Base-by-base conservation (phyloP, 2,888 invertebrate genomes). In the Lomographa bimaculata region DNA sequence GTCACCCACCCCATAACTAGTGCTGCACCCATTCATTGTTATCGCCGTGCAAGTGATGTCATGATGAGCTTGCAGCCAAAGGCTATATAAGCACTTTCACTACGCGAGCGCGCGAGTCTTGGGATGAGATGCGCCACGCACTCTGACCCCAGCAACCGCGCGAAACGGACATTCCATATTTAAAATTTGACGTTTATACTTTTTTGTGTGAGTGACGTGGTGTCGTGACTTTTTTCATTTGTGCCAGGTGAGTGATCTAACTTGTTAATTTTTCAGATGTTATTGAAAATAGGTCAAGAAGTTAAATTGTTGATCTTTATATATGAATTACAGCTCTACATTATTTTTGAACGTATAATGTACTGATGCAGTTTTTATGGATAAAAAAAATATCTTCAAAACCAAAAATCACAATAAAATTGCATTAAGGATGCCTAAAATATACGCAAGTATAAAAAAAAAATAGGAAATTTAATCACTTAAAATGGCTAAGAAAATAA, bases 11-110 rank as follows among this genome's bases (percentile, higher is more conserved):
- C 35, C 14, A 16, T 34, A 46, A 37, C 42, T 35, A 46, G 44
- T 14, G 38, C 42, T 53, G 44, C 41, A 42, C 49, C 41, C 53
- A 53, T 50, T 56, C 50, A 63, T 65, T 64, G 62, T 57, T 57
- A 60, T 61, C 57, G 63, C 36, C 45, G 17, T 20, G 48, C 41
- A 44, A 54, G 54, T 78, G 79, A 79, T 65, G 73, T 75, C 79
- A 76, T 46, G 20, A 39, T 46, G 62, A 68, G 64, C 64, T 57
- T 54, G 76, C 79, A 77, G 59, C 68, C 65, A 66, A 55, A 82
- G 76, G 84, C 84, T 87, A 87, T 87, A 87, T 84, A 87, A 84
- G 61, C 74, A 82, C 87, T 86, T 85, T 87, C 87, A 79, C 87
- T 74, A 49, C 36, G 44, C 61, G 59, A 60, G 73, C 82, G 68